Base-by-base conservation (phyloP, 2,888 invertebrate genomes). In the Caenorhabditis plicata region DNA sequence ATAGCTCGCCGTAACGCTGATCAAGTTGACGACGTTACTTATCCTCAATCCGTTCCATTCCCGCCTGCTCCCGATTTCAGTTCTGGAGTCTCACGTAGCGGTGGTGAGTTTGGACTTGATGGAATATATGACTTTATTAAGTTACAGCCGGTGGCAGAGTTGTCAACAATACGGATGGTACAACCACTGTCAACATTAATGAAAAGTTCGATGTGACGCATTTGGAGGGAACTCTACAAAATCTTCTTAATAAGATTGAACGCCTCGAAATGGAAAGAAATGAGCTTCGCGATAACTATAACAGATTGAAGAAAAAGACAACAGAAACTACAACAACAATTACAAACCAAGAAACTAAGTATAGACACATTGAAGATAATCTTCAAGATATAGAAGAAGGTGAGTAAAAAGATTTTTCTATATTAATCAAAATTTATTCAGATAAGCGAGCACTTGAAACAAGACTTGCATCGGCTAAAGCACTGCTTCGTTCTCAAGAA, bases 301-400 rank as follows among this genome's bases (percentile, higher is more conserved):
- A 76, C 53, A 75, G 77, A 50, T 68, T 79, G 60, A 70, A 74
- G 60, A 73, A 78, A 55, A 79, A 74, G 67, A 71, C 75, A 38
- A 78, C 71, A 57, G 75, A 79, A 46, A 67, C 74, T 48, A 69
- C 68, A 38, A 74, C 75, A 25, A 77, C 74, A 8, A 73, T 74
- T 46, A 73, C 70, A 45, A 71, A 77, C 41, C 71, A 71, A 45
- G 78, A 79, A 48, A 77, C 75, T 41, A 73, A 67, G 47, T 75
- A 65, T 58, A 65, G 71, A 52, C 73, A 73, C 36, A 74, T 79
- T 49, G 79, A 79, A 49, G 79, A 80, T 27, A 80, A 74, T 43
- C 64, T 80, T 25, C 68, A 64, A 35, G 75, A 75, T 46, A 61
- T 57, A 40, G 79, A 79, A 48, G 79, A 80, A 43, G 75, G 76